Evolutionary conservation across 2,888 invertebrate genomes (phyloP).

Genomic region (Tinea trinotella): DNA sequence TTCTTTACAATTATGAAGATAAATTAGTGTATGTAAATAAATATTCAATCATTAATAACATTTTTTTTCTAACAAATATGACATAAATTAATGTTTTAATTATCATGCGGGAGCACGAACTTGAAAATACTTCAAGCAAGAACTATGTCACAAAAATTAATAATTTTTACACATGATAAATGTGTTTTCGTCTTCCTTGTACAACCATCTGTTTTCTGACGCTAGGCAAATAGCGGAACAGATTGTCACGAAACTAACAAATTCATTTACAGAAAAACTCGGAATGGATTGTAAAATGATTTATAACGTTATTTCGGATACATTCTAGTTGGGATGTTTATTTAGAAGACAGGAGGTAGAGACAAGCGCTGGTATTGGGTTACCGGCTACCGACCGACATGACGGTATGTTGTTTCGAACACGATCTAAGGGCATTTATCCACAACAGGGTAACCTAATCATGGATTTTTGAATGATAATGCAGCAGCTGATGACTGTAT

Average conservation of each 20-base stretch:
- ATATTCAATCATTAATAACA: background rate
- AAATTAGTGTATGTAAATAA: background rate
- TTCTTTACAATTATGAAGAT: background rate
- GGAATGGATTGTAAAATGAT: conserved; percentile 51
- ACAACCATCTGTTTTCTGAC: conserved; percentile 58
- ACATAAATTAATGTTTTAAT: background rate
- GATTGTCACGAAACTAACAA: conserved; percentile 68
- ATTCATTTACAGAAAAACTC: conserved; percentile 52
- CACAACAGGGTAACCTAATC: too few relatives aligned
- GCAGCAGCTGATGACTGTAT: too few relatives aligned
- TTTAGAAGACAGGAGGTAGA: conserved; percentile 38
- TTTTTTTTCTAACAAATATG: background rate
- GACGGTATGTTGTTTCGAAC: background rate
- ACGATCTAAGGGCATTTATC: too few relatives aligned
- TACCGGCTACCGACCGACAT: conserved; percentile 31
- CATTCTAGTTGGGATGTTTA: conserved; percentile 52
- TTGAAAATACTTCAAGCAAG: background rate
- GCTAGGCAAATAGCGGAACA: conserved; percentile 70
- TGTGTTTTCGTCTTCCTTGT: conserved; percentile 17
- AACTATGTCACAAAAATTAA: conserved; percentile 33
- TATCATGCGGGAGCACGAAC: background rate
- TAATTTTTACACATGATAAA: conserved; percentile 53
- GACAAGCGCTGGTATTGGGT: conserved; percentile 37
- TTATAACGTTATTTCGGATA: conserved; percentile 67
- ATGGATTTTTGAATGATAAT: too few relatives aligned